Conservation (phyloP, 2,797 vertebrate species). For the Lophotriccus pileatus region DNA sequence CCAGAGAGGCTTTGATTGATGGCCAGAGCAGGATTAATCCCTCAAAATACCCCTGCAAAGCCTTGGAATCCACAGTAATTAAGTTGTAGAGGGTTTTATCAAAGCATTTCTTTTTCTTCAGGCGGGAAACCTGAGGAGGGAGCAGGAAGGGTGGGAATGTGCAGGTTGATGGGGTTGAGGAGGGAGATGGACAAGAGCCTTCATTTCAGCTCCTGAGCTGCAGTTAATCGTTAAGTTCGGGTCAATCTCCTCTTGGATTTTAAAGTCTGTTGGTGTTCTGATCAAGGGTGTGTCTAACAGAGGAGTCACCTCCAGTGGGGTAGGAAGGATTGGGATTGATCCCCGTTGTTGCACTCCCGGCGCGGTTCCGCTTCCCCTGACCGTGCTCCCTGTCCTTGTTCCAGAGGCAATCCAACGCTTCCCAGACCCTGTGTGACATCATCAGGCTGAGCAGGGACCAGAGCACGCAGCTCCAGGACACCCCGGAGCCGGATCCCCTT, state of each 20-base stretch:
- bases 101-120: neutral
- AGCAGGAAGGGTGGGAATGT: neutral
- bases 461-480: conserved; percentile 89
- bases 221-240: fast-evolving
- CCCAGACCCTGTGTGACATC: conserved; percentile 96
- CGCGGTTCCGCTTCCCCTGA: neutral
- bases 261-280: neutral
- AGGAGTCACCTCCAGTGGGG: neutral
- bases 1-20: neutral
- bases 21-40: neutral
- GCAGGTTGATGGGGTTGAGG: neutral
- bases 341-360: neutral
- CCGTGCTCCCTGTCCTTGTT: fast-evolving
- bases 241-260: neutral
- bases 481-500: conserved; percentile 87
- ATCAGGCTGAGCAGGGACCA: conserved; percentile 96
- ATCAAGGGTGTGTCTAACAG: neutral
- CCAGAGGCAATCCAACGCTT: conserved; percentile 91
- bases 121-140: neutral
- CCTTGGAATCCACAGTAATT: neutral
- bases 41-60: neutral
- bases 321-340: neutral
- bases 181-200: neutral
- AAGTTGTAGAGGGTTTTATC: neutral
- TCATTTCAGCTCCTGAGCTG: neutral